Evolutionary conservation across 2,888 invertebrate species (phyloP).

Genomic region (Spodoptera littoralis): DNA sequence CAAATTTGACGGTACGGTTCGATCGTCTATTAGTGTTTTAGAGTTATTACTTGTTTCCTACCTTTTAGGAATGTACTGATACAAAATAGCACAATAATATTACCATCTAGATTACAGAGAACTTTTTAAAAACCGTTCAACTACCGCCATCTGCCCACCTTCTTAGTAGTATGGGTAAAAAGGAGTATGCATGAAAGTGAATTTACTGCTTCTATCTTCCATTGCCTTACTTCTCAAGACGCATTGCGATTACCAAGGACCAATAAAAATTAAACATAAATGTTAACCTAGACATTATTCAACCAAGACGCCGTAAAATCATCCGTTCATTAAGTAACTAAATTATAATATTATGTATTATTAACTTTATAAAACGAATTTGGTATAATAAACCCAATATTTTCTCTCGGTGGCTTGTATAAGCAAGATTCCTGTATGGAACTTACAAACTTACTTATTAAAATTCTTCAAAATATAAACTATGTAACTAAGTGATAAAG

Average conservation of each 20-base stretch:
- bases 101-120: too few relatives aligned
- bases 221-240: constrained; percentile 21
- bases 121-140: too few relatives aligned
- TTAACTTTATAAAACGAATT: constrained; percentile 51
- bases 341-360: constrained; percentile 41
- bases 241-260: constrained; percentile 18
- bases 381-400: constrained; percentile 56
- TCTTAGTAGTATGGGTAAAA: too few relatives aligned
- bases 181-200: neutral
- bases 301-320: constrained; percentile 43
- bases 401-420: constrained; percentile 55
- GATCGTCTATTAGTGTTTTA: too few relatives aligned
- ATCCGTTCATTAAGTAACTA: constrained; percentile 45
- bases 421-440: constrained; percentile 48
- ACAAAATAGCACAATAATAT: too few relatives aligned
- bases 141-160: too few relatives aligned
- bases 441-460: constrained; percentile 39
- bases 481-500: constrained; percentile 66
- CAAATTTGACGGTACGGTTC: too few relatives aligned
- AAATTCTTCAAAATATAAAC: constrained; percentile 57
- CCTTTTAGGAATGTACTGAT: too few relatives aligned
- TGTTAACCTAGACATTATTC: constrained; percentile 46
- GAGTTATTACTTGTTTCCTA: too few relatives aligned
- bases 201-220: too few relatives aligned
- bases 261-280: constrained; percentile 30